Conservation (phyloP, 2,113 vertebrate genomes). For the Pomatorhinus ruficollis region DNA sequence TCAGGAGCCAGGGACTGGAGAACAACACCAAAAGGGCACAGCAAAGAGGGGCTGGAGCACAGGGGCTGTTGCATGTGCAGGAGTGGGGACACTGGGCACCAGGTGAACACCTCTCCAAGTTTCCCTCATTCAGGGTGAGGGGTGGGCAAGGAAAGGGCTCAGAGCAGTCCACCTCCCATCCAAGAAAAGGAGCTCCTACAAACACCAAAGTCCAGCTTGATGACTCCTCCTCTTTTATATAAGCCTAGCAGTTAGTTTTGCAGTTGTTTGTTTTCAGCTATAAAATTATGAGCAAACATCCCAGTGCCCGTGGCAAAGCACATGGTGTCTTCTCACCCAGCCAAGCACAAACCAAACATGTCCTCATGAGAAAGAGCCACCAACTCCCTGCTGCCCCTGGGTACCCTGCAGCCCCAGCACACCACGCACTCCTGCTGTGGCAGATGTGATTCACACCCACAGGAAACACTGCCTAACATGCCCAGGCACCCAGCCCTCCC, state of each 20-base stretch:
- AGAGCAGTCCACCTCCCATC: background rate
- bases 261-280: background rate
- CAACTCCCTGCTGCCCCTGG: background rate
- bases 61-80: background rate
- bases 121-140: fast-evolving
- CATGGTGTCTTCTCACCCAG: background rate
- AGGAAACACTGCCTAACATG: background rate
- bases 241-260: background rate
- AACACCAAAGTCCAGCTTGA: background rate
- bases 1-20: fast-evolving
- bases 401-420: background rate
- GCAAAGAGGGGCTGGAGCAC: background rate
- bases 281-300: background rate
- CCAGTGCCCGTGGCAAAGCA: background rate
- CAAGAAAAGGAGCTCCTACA: background rate
- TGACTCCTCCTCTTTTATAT: background rate
- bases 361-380: background rate
- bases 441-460: background rate
- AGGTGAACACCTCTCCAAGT: background rate
- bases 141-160: background rate
- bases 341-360: background rate
- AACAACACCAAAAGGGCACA: background rate
- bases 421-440: background rate
- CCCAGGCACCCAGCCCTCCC: background rate
- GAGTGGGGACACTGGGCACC: fast-evolving